Percentiles rank a stretch among this genome's conserved stretches.
phyloP scores from a whole-genome alignment of 2,888 invertebrate species.

The Latrodectus elegans region DNA sequence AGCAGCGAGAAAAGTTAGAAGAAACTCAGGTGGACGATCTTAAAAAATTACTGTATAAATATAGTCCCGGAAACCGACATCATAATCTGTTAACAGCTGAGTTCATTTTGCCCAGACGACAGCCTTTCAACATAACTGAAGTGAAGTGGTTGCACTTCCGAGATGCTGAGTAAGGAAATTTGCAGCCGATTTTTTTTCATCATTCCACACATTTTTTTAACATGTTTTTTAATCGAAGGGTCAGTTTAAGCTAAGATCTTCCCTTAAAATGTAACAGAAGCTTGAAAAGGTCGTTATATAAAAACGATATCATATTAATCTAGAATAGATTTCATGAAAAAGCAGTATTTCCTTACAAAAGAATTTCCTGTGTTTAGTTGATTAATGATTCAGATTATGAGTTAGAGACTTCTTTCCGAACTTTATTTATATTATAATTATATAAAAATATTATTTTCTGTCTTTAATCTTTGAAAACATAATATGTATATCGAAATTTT shows the following conservation, averaged over 20 bases:
- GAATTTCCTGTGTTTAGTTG: too few relatives aligned
- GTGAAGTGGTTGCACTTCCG: conserved; percentile 51
- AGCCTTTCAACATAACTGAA: conserved; percentile 20
- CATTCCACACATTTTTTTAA: not conserved
- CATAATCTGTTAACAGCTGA: conserved; percentile 65
- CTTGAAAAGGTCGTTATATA: too few relatives aligned
- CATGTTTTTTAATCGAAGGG: not conserved
- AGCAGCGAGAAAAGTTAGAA: conserved; percentile 17
- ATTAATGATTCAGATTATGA: too few relatives aligned
- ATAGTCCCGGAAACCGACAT: conserved; percentile 42
- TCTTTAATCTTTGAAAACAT: too few relatives aligned
- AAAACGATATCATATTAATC: too few relatives aligned
- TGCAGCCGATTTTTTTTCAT: not conserved
- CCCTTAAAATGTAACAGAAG: too few relatives aligned
- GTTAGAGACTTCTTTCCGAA: too few relatives aligned
- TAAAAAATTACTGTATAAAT: conserved; percentile 53
- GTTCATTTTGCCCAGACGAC: conserved; percentile 52
- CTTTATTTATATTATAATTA: too few relatives aligned
- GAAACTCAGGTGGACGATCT: conserved; percentile 35
- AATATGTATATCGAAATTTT: too few relatives aligned
- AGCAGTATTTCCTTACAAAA: too few relatives aligned
- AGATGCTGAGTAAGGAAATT: conserved; percentile 36
- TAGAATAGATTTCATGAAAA: too few relatives aligned
- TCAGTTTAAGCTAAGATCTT: not conserved
- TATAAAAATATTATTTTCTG: too few relatives aligned